phyloP scores from a whole-genome alignment of 2,797 vertebrate genomes.

The Aplochiton taeniatus region DNA sequence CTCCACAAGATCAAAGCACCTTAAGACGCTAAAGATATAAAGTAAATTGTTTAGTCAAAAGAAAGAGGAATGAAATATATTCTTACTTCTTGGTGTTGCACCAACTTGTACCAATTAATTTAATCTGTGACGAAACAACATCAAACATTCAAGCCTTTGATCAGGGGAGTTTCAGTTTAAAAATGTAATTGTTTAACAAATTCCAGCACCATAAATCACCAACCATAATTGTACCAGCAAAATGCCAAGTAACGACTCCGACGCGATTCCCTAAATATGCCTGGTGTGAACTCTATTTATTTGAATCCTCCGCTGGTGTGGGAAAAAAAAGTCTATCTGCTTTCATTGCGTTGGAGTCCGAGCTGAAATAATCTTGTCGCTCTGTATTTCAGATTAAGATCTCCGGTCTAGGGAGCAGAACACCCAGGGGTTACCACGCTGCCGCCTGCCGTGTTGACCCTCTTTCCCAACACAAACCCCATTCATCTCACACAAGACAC shows the following conservation, averaged over 20 bases:
- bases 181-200: background rate
- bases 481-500: slow-evolving; percentile 66
- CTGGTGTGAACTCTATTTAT: background rate
- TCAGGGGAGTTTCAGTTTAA: background rate
- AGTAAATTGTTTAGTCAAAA: too few species aligned
- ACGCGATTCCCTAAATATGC: background rate
- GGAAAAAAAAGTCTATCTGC: slow-evolving; percentile 36
- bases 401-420: slow-evolving; percentile 62
- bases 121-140: background rate
- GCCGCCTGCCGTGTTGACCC: slow-evolving; percentile 56
- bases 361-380: slow-evolving; percentile 60
- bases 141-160: background rate
- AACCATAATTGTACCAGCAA: background rate
- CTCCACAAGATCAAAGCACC: slow-evolving; percentile 8
- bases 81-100: background rate
- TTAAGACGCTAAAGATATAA: background rate
- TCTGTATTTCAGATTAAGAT: slow-evolving; percentile 61
- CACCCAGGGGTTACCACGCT: slow-evolving; percentile 67
- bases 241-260: slow-evolving; percentile 16
- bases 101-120: background rate
- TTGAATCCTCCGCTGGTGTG: slow-evolving; percentile 20
- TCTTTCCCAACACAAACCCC: slow-evolving; percentile 50
- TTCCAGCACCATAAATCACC: background rate
- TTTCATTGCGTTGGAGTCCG: slow-evolving; percentile 60
- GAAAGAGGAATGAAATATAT: background rate